These are phyloP conservation scores for Chrosomus eos DNA, from an alignment of 2,797 vertebrate species.

Conservation along the genomic window DNA sequence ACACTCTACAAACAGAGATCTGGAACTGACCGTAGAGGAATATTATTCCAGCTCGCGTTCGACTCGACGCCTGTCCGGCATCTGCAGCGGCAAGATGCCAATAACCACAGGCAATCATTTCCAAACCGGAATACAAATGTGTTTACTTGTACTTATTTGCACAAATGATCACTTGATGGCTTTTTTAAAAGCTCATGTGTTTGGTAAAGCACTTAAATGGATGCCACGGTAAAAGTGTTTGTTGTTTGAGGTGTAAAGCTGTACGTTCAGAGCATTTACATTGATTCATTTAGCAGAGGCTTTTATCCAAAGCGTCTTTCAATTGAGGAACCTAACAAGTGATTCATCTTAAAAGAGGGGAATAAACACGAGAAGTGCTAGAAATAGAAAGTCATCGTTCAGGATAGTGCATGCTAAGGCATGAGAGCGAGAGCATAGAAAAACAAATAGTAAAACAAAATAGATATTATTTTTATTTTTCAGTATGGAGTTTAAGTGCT, in stretches of 20 bases:
- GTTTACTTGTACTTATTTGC: neutral
- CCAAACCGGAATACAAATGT: neutral
- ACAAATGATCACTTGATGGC: neutral
- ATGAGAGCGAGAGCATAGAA: neutral
- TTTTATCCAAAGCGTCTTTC: neutral
- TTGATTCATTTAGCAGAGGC: neutral
- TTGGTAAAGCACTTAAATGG: neutral
- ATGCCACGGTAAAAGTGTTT: neutral
- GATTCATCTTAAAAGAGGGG: neutral
- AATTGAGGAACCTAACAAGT: neutral
- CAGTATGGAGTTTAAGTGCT: neutral
- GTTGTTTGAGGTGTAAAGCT: neutral
- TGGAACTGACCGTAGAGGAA: neutral
- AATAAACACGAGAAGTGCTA: neutral
- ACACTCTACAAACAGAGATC: conserved; percentile 30
- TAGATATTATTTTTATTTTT: neutral
- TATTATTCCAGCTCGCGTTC: neutral
- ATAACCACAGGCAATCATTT: conserved; percentile 29
- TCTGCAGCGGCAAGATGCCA: neutral
- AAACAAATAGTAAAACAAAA: neutral
- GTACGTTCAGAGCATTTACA: neutral
- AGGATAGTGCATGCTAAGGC: neutral
- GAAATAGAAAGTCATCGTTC: neutral
- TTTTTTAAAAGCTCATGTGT: neutral
- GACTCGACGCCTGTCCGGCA: neutral